phyloP scores from a whole-genome alignment of 64 coral and sea anemone species.

The Pachyseris speciosa region DNA sequence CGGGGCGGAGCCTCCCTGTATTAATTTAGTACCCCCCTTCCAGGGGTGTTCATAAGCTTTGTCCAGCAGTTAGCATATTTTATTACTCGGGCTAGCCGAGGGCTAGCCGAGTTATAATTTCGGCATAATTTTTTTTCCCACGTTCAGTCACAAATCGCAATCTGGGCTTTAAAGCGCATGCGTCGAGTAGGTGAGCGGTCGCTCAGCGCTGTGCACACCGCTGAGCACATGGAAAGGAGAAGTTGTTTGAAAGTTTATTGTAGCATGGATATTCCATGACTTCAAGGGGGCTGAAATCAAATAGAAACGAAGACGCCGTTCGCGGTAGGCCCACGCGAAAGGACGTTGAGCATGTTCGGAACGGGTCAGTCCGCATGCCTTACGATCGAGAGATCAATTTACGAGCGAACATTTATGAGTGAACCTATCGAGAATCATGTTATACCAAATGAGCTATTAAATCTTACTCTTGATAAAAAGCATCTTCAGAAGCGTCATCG shows the following conservation, averaged over 20 bases:
- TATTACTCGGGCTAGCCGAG: no score
- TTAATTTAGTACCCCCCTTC: no score
- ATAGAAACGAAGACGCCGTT: conserved; percentile 40
- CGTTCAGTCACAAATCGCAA: background rate
- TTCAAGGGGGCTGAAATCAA: background rate
- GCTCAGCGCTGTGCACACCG: background rate
- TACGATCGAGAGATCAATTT: conserved; percentile 15
- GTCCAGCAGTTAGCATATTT: no score
- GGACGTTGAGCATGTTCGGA: background rate
- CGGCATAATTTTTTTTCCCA: background rate
- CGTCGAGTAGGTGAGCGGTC: background rate
- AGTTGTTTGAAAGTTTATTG: background rate
- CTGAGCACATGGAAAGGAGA: background rate
- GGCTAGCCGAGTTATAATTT: background rate
- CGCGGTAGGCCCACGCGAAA: conserved; percentile 45
- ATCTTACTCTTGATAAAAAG: no score
- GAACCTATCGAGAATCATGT: no score
- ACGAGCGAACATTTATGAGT: conserved; percentile 43
- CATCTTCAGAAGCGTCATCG: no score
- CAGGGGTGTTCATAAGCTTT: no score
- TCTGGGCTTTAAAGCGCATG: background rate
- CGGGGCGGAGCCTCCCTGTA: no score
- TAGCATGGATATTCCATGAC: background rate
- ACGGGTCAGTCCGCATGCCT: background rate
- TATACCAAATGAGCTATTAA: no score